These are phyloP conservation scores for Tragelaphus imberbis DNA, from an alignment of 2,113 vertebrate species.

Conservation along the genomic window DNA sequence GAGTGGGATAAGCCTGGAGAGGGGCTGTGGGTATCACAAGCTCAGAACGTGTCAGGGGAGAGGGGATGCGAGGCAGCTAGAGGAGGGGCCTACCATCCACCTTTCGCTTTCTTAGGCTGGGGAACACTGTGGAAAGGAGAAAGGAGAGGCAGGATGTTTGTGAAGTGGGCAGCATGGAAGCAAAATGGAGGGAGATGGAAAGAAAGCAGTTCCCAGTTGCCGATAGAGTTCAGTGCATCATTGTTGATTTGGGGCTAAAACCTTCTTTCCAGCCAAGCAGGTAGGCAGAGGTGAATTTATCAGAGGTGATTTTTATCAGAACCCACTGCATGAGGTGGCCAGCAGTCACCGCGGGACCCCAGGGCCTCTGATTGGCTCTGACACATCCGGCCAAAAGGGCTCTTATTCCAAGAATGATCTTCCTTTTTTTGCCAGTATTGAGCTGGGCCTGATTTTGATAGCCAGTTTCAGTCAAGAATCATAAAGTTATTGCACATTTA, in stretches of 20 bases:
- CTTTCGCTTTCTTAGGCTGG: not conserved
- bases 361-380: constrained; percentile 83
- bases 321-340: constrained; percentile 70
- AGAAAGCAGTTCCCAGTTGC: constrained; percentile 50
- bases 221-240: constrained; percentile 78
- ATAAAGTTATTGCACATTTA: constrained; percentile 90
- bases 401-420: constrained; percentile 81
- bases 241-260: constrained; percentile 80
- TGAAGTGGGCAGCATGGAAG: not conserved
- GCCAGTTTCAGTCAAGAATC: constrained; percentile 88
- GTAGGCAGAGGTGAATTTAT: constrained; percentile 76
- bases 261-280: constrained; percentile 75
- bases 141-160: not conserved
- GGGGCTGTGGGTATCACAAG: too few species aligned
- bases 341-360: constrained; percentile 76
- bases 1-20: not conserved
- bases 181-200: constrained; percentile 1
- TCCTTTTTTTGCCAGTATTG: constrained; percentile 82
- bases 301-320: constrained; percentile 83
- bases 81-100: not conserved
- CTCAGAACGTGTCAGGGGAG: not conserved
- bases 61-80: rapidly evolving
- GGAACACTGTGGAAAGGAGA: not conserved
- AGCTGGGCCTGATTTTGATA: constrained; percentile 88
- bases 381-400: constrained; percentile 77